Evolutionary conservation across 2,113 vertebrate species (phyloP), one percentile per base, ranked within the genome.

Genomic region (Hydrolagus affinis): DNA sequence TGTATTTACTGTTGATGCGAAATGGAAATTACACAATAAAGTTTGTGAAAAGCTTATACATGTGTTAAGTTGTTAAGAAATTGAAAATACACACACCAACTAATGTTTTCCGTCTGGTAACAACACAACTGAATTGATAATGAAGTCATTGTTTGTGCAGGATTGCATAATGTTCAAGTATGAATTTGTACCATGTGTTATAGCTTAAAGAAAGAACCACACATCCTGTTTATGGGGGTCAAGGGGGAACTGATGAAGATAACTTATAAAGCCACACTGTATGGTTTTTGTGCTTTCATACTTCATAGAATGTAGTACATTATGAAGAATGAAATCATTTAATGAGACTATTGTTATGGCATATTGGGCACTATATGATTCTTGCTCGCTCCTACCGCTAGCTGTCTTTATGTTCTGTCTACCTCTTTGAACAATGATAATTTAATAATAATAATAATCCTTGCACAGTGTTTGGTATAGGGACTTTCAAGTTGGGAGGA

Each of bases 181-280:
- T 66, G 77, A 66, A 83, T 68, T 83, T 32, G 28, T 66, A 66
- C 78, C 78, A 83, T 83, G 62, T 83, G 60, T 83, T 83, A 32
- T 15, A 83, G 9, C 57, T 62, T 62, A 83, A 64, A 66, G 73
- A 75, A 56, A 21, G 60, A 83, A 83, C 32, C 28, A 83, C 78
- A 83, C 78, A 83, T 83, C 78, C 78, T 66, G 78, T 83, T 83
- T 83, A 83, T 9, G 7, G 19, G 15, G 8, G 32, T 83, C 78
- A 66, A 64, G 32, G 78, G 32, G 3, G 10, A 44, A 44, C 44
- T 44, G 44, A 44, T 44, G 44, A 44, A 32, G 62, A 66, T 30
- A 66, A 21, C 25, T 9, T 83, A 19, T 83, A 19, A 68, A 32
- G 21, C 25, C 32, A 9, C 10, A 68, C 62, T 19, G 66, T 28